Base-by-base conservation (phyloP, 2,888 invertebrate genomes). In the Xestia c-nigrum region DNA sequence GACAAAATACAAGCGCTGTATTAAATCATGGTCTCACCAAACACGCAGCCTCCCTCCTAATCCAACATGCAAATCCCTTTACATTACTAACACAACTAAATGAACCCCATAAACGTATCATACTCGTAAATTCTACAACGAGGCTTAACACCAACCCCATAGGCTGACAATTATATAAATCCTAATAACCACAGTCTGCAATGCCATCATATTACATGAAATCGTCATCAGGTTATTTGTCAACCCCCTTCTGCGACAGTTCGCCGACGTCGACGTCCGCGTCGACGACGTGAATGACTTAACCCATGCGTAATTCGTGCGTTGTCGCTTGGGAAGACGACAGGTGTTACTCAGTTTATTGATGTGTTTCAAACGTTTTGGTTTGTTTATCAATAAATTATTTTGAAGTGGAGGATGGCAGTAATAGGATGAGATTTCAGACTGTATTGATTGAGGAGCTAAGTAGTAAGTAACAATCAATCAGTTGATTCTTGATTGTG, bases 241-340 rank as follows among this genome's bases (percentile, higher is more conserved):
- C 57, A 83, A 83, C 83, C 86, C 78, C 72, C 68, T 40, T n/a
- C 55, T 76, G 83, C 84, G 83, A 80, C 87, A 87, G 87, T 87
- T 82, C 83, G 77, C 84, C 85, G 84, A 47, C 82, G 81, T 31
- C n/a, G n/a, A n/a, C n/a, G n/a, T n/a, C n/a, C n/a, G n/a, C n/a
- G n/a, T 83, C 84, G 31, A 50, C 46, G 65, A 90, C 90, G 90
- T 91, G 90, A 91, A 91, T 92, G 89, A 91, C 89, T 57, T 88
- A 92, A 90, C 92, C 92, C 91, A 87, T 78, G 12, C 38, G 78
- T 81, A 90, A 91, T 90, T 90, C 91, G 68, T 46, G 72, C 38
- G 16, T 21, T 5, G 76, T 63, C 73, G 57, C 68, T 46, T 77
- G 84, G 72, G 81, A 86, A 71, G 65, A 57, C 24, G 76, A 70